These are phyloP conservation scores for Drosophila ambigua DNA, from an alignment of 1,140 invertebrate species.

Conservation along the genomic window DNA sequence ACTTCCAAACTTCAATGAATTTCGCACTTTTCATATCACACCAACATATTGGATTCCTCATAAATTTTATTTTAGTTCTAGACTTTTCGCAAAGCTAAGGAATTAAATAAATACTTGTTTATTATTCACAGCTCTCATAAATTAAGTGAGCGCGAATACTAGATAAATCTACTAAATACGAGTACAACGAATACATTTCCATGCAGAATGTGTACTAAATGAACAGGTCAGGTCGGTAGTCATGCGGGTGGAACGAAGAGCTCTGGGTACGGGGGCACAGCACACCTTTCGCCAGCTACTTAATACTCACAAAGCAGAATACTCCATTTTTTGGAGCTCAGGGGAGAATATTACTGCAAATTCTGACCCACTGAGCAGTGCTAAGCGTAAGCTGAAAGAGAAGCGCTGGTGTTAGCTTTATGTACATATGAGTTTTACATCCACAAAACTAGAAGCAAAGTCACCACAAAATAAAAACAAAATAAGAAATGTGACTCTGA, in stretches of 20 bases:
- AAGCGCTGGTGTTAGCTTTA: slow-evolving; percentile 48
- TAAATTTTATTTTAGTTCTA: neutral
- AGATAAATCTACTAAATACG: slow-evolving; percentile 2
- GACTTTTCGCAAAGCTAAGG: neutral
- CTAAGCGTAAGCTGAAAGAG: slow-evolving; percentile 48
- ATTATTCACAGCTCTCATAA: neutral
- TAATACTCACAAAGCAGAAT: slow-evolving; percentile 38
- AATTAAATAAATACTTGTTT: slow-evolving; percentile 10
- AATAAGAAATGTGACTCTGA: slow-evolving; percentile 8
- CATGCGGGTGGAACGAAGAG: slow-evolving; percentile 24
- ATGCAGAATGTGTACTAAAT: slow-evolving; percentile 11
- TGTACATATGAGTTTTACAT: slow-evolving; percentile 14
- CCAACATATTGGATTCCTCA: neutral
- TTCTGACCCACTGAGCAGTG: slow-evolving; percentile 31
- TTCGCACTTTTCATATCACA: too few relatives aligned
- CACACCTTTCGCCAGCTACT: slow-evolving; percentile 6
- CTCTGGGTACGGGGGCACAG: neutral
- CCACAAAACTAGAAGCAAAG: slow-evolving; percentile 8
- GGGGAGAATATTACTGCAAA: slow-evolving; percentile 16
- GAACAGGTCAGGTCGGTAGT: slow-evolving; percentile 4
- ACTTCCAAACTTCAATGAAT: too few relatives aligned
- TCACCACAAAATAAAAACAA: slow-evolving; percentile 16
- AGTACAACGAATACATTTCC: slow-evolving; percentile 8
- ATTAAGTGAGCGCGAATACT: neutral
- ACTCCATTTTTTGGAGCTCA: slow-evolving; percentile 35